Conservation (phyloP, 2,797 vertebrate genomes). For the Saguinus oedipus region DNA sequence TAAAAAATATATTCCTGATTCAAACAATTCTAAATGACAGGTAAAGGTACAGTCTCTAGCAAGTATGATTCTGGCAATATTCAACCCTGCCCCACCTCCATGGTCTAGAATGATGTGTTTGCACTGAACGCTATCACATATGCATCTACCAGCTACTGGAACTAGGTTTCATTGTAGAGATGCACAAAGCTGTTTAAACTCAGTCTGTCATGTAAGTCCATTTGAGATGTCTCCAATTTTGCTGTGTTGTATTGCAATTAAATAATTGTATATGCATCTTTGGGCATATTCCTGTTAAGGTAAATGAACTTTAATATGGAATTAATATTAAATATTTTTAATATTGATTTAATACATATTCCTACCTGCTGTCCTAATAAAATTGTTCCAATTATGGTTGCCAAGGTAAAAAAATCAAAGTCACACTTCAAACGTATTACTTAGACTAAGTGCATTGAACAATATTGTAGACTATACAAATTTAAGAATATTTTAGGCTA, state of each 20-base stretch:
- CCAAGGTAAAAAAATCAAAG: not conserved
- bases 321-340: not conserved
- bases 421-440: not conserved
- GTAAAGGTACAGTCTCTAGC: not conserved
- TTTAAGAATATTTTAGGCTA: not conserved
- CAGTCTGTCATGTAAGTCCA: not conserved
- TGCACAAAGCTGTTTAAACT: not conserved
- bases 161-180: not conserved
- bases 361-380: not conserved
- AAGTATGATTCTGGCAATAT: not conserved
- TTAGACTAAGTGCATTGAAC: not conserved
- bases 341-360: not conserved
- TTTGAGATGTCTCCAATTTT: not conserved
- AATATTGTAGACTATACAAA: not conserved
- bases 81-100: fast-evolving
- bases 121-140: fast-evolving
- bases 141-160: fast-evolving
- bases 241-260: not conserved
- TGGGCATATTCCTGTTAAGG: not conserved
- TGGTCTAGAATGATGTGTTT: not conserved
- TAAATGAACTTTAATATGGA: not conserved
- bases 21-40: not conserved
- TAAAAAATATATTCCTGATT: not conserved
- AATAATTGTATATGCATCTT: not conserved
- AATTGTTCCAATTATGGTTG: not conserved